A percentile compares a stretch with the other conserved stretches of the same genome.
Evolutionary conservation across 2,797 vertebrate genomes (phyloP).

Genomic region (Ctenochaetus hawaiiensis): DNA sequence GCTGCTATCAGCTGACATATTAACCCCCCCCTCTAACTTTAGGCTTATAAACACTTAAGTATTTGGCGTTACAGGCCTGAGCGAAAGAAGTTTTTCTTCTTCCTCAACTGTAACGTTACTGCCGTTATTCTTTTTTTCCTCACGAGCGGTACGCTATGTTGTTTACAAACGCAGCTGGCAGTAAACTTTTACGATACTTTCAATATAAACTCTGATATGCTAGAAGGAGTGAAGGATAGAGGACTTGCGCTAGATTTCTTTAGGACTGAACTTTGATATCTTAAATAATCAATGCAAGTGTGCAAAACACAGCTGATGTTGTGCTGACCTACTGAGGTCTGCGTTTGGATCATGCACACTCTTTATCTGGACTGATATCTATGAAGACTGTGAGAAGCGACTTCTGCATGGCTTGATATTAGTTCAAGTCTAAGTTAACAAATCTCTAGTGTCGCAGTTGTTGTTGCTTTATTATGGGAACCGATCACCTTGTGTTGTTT

Average conservation of each 20-base stretch:
- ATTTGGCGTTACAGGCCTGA: conserved; percentile 25
- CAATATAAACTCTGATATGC: too few species aligned
- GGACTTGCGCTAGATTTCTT: neutral
- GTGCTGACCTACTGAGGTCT: neutral
- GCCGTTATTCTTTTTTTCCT: conserved; percentile 18
- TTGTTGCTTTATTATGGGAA: neutral
- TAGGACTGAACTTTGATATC: conserved; percentile 31
- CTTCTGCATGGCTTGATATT: neutral
- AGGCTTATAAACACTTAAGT: conserved; percentile 24
- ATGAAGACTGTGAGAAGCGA: neutral
- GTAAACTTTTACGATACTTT: neutral
- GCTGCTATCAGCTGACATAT: conserved; percentile 37
- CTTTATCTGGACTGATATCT: neutral
- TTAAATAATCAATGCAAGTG: conserved; percentile 4
- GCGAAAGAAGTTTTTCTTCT: conserved; percentile 49
- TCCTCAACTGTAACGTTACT: neutral
- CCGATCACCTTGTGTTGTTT: conserved; percentile 23
- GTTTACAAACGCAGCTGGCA: conserved; percentile 4
- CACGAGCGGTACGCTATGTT: neutral
- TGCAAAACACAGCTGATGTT: conserved; percentile 9
- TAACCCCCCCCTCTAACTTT: conserved; percentile 41
- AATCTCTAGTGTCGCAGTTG: too few species aligned
- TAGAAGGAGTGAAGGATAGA: too few species aligned
- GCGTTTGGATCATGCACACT: neutral
- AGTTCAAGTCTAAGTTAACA: too few species aligned